Conservation (phyloP, 1,140 invertebrate species). For the Caenorhabditis brenneri region DNA sequence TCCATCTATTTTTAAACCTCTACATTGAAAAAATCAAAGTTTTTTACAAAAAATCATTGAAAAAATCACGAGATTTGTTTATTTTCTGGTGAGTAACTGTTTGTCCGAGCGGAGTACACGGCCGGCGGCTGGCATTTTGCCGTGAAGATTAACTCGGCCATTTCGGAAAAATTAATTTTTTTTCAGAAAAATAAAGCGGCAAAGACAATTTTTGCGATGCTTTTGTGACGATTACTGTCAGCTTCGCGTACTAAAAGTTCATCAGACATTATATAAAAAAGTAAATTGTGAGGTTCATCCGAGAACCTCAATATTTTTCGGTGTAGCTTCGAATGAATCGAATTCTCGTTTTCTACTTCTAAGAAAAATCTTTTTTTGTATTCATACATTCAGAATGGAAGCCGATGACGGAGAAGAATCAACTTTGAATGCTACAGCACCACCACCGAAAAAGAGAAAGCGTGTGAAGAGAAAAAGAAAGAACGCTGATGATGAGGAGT, state of each 20-base stretch:
- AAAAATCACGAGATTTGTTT: conserved; percentile 16
- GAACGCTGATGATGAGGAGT: not conserved
- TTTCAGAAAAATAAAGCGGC: too few species aligned
- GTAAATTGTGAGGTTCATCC: too few species aligned
- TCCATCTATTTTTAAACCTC: not conserved
- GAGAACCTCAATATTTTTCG: too few species aligned
- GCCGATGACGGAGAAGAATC: not conserved
- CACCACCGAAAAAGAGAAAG: not conserved
- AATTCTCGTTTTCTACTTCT: not conserved
- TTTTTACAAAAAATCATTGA: not conserved
- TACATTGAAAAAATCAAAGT: not conserved
- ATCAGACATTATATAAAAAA: too few species aligned
- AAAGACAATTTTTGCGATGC: too few species aligned
- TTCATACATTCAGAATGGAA: conserved; percentile 29
- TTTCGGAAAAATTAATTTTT: not conserved
- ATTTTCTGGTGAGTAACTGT: conserved; percentile 5
- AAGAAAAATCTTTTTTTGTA: not conserved
- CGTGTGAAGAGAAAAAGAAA: not conserved
- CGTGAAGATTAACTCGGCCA: not conserved
- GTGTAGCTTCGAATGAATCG: not conserved
- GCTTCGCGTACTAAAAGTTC: too few species aligned
- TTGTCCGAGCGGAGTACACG: conserved; percentile 27
- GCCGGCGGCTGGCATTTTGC: not conserved
- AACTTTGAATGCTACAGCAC: not conserved
- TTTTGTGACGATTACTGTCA: too few species aligned